Percentiles rank a stretch among this genome's conserved stretches.
These are phyloP conservation scores for Helobdella robusta DNA, from an alignment of 2,888 invertebrate species.

Conservation along the genomic window DNA sequence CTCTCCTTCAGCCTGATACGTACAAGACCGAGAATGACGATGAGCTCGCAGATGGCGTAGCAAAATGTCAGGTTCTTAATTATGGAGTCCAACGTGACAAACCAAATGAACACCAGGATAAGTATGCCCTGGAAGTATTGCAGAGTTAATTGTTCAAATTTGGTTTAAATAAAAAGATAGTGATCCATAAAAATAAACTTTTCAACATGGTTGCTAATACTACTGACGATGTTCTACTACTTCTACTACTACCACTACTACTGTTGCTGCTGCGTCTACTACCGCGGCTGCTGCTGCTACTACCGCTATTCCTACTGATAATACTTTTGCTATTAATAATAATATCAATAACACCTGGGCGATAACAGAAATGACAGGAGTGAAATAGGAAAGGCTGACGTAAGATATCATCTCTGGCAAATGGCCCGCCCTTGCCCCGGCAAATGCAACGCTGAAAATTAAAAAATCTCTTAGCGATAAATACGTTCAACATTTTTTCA, in stretches of 20 bases:
- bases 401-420: neutral
- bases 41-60: neutral
- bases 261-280: no score
- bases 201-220: no score
- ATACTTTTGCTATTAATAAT: neutral
- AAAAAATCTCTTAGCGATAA: neutral
- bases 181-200: no score
- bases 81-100: neutral
- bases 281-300: no score
- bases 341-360: neutral
- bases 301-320: no score
- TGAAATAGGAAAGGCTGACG: neutral
- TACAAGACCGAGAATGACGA: neutral
- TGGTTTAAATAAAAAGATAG: no score
- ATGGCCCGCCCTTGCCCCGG: neutral
- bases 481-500: no score
- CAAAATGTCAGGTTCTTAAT: neutral
- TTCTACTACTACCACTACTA: no score
- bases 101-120: neutral
- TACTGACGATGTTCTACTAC: no score
- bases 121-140: neutral
- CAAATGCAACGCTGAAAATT: neutral
- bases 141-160: neutral
- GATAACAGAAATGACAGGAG: neutral
- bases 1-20: no score